Base-by-base conservation (phyloP, 1,140 invertebrate genomes). In the Penaeus indicus region DNA sequence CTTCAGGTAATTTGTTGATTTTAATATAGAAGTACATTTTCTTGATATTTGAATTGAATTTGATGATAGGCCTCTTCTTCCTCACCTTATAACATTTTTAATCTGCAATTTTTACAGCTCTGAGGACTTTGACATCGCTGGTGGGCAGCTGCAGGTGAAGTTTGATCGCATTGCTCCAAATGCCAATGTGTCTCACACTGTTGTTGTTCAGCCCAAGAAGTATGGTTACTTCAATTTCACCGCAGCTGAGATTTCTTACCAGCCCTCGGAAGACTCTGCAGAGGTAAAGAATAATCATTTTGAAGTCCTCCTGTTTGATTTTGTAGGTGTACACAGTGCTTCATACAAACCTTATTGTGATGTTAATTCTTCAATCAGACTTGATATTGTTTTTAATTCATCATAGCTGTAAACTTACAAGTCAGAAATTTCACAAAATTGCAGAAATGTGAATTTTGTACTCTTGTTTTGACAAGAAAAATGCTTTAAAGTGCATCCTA, bases 161-260 rank as follows among this genome's bases (percentile, higher is more conserved):
- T 96, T 99, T 92, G 96, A 98, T 90, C 94, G 98, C 92, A 97
- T 99, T 92, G 95, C 97, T 69, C 97, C 98, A 69, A 96, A 96
- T 91, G 96, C 96, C 1, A 99, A 99, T 93, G 96, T 98, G 0
- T 96, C 97, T 47, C 98, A 99, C 93, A 96, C 97, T 18, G 96
- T 99, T 80, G 96, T 99, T 60, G 95, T 99, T 0, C 94, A 96
- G 90, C 98, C 99, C 22, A 96, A 96, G 89, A 96, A 96, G 92
- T 97, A 95, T 92, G 98, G 98, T 19, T 97, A 97, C 92, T 99
- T 98, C 94, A 99, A 99, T 92, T 99, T 99, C 92, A 98, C 98
- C 22, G 96, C 98, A 85, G 98, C 98, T 90, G 96, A 98, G 93
- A 95, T 99, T 77, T 96, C 95, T 32, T 99, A 99, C 93, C 96